Percentiles rank a stretch among this genome's conserved stretches.
phyloP scores from a whole-genome alignment of 1,140 invertebrate genomes.

The Conus betulinus region DNA sequence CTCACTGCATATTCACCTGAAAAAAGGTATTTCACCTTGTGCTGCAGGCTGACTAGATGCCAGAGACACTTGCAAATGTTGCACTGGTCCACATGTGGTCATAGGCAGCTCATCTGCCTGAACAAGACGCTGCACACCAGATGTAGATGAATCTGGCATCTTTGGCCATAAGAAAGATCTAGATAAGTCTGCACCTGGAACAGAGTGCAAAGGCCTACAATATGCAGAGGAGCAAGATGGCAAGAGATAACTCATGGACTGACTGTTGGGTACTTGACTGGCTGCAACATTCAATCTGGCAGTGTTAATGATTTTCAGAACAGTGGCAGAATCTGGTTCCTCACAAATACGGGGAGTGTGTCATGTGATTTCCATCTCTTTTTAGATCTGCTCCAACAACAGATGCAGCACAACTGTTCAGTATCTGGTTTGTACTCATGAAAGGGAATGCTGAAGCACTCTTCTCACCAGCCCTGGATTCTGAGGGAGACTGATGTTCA shows the following conservation, averaged over 20 bases:
- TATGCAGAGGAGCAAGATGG: neutral
- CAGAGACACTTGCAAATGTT: neutral
- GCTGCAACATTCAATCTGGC: neutral
- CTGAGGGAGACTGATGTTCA: neutral
- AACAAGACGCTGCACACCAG: neutral
- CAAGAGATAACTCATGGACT: neutral
- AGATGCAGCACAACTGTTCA: neutral
- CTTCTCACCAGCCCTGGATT: too few relatives aligned
- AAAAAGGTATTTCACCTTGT: too few relatives aligned
- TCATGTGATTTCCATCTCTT: neutral
- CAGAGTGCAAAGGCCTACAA: too few relatives aligned
- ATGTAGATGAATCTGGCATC: neutral
- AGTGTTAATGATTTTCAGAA: conserved; percentile 15
- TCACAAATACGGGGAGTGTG: neutral
- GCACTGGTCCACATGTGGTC: neutral
- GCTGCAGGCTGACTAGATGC: too few relatives aligned
- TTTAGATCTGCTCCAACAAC: neutral
- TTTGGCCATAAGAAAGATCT: too few relatives aligned
- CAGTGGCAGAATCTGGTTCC: neutral
- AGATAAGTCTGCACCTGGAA: too few relatives aligned
- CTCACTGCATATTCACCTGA: neutral
- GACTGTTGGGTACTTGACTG: neutral
- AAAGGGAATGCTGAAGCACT: too few relatives aligned
- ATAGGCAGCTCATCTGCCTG: neutral
- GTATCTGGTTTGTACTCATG: neutral